These are phyloP conservation scores for Caracal caracal DNA, from an alignment of 2,113 vertebrate species.

Conservation along the genomic window DNA sequence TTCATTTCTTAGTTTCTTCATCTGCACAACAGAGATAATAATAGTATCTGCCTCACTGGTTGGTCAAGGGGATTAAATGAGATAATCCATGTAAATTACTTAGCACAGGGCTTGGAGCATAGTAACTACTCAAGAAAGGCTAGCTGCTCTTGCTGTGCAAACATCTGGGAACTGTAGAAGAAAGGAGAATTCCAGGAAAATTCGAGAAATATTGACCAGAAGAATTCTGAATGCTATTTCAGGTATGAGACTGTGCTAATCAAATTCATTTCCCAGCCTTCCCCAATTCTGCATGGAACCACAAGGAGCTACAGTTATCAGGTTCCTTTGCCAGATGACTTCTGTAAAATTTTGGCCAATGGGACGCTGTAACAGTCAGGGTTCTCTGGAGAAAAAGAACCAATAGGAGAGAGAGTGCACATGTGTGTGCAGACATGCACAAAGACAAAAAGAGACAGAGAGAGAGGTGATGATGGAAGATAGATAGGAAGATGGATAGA, in stretches of 20 bases:
- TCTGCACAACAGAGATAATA: neutral
- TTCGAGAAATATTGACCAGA: neutral
- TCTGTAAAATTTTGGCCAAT: neutral
- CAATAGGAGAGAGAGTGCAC: neutral
- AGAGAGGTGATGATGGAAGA: neutral
- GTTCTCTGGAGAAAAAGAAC: neutral
- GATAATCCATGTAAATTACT: neutral
- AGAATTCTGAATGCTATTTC: neutral
- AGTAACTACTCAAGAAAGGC: neutral
- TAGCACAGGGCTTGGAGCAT: neutral
- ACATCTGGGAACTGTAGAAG: neutral
- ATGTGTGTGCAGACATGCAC: neutral
- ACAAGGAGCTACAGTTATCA: neutral
- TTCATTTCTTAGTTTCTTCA: neutral
- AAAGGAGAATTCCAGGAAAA: neutral
- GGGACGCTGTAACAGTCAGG: neutral
- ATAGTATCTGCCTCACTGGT: neutral
- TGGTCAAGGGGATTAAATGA: neutral
- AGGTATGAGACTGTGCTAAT: neutral
- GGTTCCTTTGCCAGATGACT: neutral
- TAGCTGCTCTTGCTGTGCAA: neutral
- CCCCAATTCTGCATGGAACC: neutral
- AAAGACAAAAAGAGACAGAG: neutral
- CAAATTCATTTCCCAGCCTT: neutral
- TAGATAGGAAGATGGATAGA: neutral